These are phyloP conservation scores for Burhinus bistriatus DNA, from an alignment of 2,113 vertebrate species.

Conservation along the genomic window DNA sequence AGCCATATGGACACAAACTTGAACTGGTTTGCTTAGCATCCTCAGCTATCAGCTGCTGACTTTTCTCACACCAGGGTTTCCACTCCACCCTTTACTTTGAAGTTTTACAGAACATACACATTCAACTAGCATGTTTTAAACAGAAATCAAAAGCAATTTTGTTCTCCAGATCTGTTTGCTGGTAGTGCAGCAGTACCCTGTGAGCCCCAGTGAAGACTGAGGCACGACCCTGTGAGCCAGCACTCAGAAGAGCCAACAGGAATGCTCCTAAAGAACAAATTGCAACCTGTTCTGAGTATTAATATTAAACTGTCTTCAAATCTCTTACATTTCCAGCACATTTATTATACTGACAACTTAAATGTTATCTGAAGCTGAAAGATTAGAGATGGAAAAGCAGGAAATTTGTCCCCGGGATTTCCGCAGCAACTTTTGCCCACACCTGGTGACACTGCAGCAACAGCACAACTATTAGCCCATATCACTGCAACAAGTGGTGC, in stretches of 20 bases:
- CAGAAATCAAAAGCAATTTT: not conserved
- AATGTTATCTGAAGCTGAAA: not conserved
- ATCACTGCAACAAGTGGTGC: not conserved
- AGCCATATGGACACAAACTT: not conserved
- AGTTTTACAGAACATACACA: not conserved
- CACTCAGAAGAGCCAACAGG: not conserved
- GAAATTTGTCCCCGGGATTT: not conserved
- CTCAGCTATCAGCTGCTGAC: not conserved
- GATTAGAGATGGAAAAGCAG: not conserved
- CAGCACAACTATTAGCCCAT: not conserved
- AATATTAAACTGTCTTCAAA: not conserved
- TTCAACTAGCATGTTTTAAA: not conserved
- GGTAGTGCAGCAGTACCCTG: not conserved
- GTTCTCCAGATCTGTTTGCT: not conserved
- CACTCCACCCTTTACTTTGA: not conserved
- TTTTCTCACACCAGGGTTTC: not conserved
- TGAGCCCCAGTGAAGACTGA: not conserved
- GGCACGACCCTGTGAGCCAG: rapidly evolving
- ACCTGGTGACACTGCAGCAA: not conserved
- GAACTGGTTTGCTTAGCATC: not conserved
- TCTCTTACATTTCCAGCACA: not conserved
- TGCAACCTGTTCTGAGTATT: not conserved
- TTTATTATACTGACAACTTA: not conserved
- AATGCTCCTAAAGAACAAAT: not conserved
- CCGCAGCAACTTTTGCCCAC: not conserved